Percentiles rank a stretch among this genome's conserved stretches.
These are phyloP conservation scores for Netelia fuscicornis DNA, from an alignment of 2,888 invertebrate genomes.

Conservation along the genomic window DNA sequence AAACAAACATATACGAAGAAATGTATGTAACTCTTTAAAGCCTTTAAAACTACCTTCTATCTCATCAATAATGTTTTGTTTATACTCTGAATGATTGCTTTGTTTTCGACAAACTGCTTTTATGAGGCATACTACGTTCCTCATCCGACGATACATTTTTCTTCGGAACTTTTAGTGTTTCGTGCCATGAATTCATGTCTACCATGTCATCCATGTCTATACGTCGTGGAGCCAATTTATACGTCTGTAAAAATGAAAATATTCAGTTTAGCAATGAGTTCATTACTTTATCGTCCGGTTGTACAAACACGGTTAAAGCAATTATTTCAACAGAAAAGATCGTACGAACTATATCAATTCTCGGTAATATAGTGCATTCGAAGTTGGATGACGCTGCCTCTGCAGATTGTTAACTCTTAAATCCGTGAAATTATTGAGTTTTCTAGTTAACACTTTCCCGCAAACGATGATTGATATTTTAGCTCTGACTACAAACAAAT, in stretches of 20 bases:
- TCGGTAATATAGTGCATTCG: no score
- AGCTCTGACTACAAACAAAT: not conserved
- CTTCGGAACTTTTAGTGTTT: not conserved
- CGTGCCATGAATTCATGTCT: not conserved
- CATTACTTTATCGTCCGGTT: not conserved
- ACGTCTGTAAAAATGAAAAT: slow-evolving; percentile 29
- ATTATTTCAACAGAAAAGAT: not conserved
- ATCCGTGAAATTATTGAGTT: not conserved
- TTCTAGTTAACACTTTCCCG: not conserved
- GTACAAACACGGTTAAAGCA: not conserved
- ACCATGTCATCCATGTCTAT: slow-evolving; percentile 22
- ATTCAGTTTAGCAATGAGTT: not conserved
- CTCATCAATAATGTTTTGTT: not conserved
- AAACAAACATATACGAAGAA: not conserved
- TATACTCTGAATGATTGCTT: slow-evolving; percentile 31
- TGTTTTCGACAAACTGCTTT: not conserved
- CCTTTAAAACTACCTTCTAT: not conserved
- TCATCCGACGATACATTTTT: slow-evolving; percentile 2
- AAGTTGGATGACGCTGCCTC: not conserved
- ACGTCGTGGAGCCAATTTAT: slow-evolving; percentile 21
- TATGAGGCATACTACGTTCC: not conserved
- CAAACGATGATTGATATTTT: no score
- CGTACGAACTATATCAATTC: no score
- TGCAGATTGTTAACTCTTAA: not conserved
- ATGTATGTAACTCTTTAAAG: not conserved